Evolutionary conservation across 37 sponge, comb jelly and placozoan genomes (phyloP).

Genomic region (Bolinopsis microptera): DNA sequence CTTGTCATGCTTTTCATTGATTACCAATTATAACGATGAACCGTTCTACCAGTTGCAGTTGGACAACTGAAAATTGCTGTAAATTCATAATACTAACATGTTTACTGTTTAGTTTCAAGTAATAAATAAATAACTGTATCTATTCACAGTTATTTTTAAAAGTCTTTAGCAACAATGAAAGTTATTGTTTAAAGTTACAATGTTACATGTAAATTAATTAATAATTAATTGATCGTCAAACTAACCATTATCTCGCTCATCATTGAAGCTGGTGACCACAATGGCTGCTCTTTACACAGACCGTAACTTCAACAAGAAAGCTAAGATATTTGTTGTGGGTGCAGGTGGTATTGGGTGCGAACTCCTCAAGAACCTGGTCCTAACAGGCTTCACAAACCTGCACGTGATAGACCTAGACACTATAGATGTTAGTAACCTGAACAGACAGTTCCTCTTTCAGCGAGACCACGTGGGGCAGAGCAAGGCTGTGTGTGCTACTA

Average conservation of each 20-base stretch:
- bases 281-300: conserved; percentile 30
- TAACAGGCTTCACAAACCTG: conserved; percentile 87
- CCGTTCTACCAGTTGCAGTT: no score
- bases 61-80: no score
- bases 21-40: neutral
- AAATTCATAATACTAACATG: no score
- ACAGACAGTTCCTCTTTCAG: conserved; percentile 97
- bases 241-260: no score
- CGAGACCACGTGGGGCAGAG: conserved; percentile 93
- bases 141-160: no score
- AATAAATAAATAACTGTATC: no score
- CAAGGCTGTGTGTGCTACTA: conserved; percentile 77
- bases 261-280: no score
- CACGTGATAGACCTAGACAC: conserved; percentile 95
- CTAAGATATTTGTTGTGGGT: conserved; percentile 89
- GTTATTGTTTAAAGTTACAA: no score
- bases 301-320: neutral
- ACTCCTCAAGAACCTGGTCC: conserved; percentile 92
- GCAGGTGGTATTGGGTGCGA: conserved; percentile 99
- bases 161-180: no score
- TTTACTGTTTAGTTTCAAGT: no score
- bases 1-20: neutral
- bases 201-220: no score
- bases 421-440: conserved; percentile 97
- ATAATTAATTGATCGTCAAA: no score